These are phyloP conservation scores for Euwallacea similis DNA, from an alignment of 1,140 invertebrate species.

Conservation along the genomic window DNA sequence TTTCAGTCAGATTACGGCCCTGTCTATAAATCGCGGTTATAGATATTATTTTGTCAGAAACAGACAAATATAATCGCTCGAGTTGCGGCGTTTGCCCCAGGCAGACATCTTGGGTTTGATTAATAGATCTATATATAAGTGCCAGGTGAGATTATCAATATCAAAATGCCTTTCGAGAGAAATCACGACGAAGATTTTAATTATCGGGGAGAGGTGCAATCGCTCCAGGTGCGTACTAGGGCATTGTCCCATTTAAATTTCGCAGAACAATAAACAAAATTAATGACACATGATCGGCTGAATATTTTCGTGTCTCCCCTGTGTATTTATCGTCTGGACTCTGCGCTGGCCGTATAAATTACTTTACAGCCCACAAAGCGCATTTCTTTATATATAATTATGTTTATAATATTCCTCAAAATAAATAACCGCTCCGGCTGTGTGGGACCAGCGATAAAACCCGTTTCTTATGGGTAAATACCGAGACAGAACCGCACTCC, in stretches of 20 bases:
- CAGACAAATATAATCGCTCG: constrained; percentile 47
- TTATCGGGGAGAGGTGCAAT: no score
- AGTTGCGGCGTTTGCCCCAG: constrained; percentile 10
- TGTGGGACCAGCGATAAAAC: constrained; percentile 29
- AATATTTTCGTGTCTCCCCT: constrained; percentile 32
- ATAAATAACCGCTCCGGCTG: constrained; percentile 25
- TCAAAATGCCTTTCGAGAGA: neutral
- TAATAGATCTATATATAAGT: constrained; percentile 34
- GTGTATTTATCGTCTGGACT: constrained; percentile 32
- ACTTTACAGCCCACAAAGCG: constrained; percentile 22
- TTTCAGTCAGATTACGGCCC: constrained; percentile 9
- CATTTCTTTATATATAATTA: constrained; percentile 36
- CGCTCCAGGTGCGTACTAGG: neutral
- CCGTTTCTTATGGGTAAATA: constrained; percentile 26
- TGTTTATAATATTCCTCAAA: constrained; percentile 33
- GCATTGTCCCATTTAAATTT: neutral
- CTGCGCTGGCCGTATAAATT: constrained; percentile 25
- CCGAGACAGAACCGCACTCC: neutral
- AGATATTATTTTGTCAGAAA: constrained; percentile 48
- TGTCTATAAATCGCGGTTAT: constrained; percentile 41
- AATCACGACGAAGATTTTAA: no score
- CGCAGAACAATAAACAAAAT: constrained; percentile 23
- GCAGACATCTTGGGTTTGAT: constrained; percentile 39
- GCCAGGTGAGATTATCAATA: constrained; percentile 3
- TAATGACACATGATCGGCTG: constrained; percentile 27